Base-by-base conservation (phyloP, 2,888 invertebrate genomes). In the Blastobasis lacticolella region DNA sequence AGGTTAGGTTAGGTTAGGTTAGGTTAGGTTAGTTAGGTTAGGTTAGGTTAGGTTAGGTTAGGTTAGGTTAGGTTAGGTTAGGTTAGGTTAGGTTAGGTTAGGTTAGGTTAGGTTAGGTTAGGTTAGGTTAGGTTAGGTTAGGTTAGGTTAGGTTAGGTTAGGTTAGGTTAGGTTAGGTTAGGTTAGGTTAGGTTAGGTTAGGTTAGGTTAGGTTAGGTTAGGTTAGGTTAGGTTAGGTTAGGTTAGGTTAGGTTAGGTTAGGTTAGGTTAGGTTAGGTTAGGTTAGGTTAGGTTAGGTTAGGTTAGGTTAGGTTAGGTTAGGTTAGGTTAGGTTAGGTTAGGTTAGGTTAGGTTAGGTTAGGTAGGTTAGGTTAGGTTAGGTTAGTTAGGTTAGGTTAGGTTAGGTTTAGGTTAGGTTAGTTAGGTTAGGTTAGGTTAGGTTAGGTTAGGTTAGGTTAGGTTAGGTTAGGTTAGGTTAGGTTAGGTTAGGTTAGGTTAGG, bases 291-390 rank as follows among this genome's bases (percentile, higher is more conserved):
- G 53, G 53, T 54, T 52, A 51, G 54, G 53, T 58, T 53, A 52
- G 54, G 51, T 56, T 49, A 53, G 55, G 51, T 54, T 52, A 49
- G 53, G 54, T 57, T 53, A 52, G 54, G 54, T 57, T 54, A 53
- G 55, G 54, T 54, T 54, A 55, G 57, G 54, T 57, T 54, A 53
- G 54, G 52, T 55, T 54, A 53, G 53, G 54, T 56, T 54, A 50
- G 54, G 54, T 53, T 49, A 49, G 51, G 52, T 54, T 49, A 52
- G 53, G 54, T 55, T 55, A 52, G 55, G 55, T 55, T 54, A 51
- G 54, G 54, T 57, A 55, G 52, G 55, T 58, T 58, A 57, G 57
- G 57, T 57, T 57, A 55, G 57, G 55, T 57, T 57, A 57, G 55
- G 57, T 54, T 57, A 57, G 55, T 54, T 57, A 55, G 57, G 54